Conservation (phyloP, 2,797 vertebrate genomes). For the Ibycter americanus region DNA sequence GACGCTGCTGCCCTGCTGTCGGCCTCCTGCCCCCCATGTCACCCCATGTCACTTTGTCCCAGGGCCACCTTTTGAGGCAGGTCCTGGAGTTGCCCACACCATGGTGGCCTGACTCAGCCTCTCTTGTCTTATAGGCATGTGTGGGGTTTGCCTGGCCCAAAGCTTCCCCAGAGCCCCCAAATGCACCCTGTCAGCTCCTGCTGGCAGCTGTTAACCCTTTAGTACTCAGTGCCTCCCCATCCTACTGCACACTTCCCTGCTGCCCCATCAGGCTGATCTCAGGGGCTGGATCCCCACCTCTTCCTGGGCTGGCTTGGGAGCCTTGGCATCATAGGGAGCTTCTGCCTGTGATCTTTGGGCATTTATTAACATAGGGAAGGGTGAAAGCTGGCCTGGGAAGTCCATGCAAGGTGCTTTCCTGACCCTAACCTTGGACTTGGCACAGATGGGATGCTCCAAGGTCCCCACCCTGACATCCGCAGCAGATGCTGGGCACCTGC, state of each 20-base stretch:
- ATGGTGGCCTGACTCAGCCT: neutral
- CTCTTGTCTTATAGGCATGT: fast-evolving
- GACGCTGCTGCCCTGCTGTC: neutral
- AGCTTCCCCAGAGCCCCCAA: neutral
- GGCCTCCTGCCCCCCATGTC: neutral
- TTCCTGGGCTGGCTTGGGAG: neutral
- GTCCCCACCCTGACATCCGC: neutral
- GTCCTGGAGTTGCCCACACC: neutral
- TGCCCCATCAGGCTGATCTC: neutral
- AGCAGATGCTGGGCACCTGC: fast-evolving
- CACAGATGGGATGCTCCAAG: fast-evolving
- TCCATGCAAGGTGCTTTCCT: neutral
- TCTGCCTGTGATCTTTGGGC: neutral
- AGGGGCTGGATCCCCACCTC: neutral
- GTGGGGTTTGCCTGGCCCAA: neutral
- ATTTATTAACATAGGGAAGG: neutral
- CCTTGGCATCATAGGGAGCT: neutral
- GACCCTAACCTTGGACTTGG: neutral
- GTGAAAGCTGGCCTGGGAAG: neutral
- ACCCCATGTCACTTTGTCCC: neutral
- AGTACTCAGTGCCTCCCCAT: neutral
- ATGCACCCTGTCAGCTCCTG: neutral
- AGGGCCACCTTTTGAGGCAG: fast-evolving
- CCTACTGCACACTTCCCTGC: neutral
- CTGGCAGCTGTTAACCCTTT: neutral